Percentiles rank a stretch among this genome's conserved stretches.
phyloP scores from a whole-genome alignment of 2,888 invertebrate species.

The Papilio gigon region DNA sequence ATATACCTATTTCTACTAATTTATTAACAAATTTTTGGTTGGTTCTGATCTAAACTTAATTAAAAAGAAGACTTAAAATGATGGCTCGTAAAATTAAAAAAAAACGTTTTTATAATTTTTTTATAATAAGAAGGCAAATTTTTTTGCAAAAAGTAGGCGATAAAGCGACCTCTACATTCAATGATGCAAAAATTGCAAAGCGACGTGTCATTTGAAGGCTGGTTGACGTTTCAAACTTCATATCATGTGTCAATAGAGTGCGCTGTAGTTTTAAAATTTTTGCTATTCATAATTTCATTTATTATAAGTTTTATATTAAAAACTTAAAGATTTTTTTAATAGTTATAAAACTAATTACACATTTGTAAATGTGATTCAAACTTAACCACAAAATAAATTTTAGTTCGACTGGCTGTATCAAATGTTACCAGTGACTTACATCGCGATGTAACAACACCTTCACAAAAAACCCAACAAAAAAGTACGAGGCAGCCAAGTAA shows the following conservation, averaged over 20 bases:
- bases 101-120: too few relatives aligned
- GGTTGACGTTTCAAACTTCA: neutral
- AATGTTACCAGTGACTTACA: constrained; percentile 51
- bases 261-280: constrained; percentile 1
- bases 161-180: constrained; percentile 19
- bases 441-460: constrained; percentile 56
- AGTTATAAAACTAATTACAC: too few relatives aligned
- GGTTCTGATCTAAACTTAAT: neutral
- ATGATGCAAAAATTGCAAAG: neutral
- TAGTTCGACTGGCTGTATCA: constrained; percentile 50
- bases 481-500: constrained; percentile 70
- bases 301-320: neutral
- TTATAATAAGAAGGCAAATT: too few relatives aligned
- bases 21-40: neutral
- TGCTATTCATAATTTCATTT: neutral
- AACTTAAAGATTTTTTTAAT: neutral
- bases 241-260: constrained; percentile 26
- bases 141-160: too few relatives aligned
- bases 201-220: constrained; percentile 5
- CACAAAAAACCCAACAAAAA: constrained; percentile 58
- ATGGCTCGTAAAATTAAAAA: too few relatives aligned
- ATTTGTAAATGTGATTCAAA: too few relatives aligned
- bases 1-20: too few relatives aligned
- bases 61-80: neutral
- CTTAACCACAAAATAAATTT: constrained; percentile 32